Base-by-base conservation (phyloP, 2,113 vertebrate genomes). In the Todiramphus chloris region DNA sequence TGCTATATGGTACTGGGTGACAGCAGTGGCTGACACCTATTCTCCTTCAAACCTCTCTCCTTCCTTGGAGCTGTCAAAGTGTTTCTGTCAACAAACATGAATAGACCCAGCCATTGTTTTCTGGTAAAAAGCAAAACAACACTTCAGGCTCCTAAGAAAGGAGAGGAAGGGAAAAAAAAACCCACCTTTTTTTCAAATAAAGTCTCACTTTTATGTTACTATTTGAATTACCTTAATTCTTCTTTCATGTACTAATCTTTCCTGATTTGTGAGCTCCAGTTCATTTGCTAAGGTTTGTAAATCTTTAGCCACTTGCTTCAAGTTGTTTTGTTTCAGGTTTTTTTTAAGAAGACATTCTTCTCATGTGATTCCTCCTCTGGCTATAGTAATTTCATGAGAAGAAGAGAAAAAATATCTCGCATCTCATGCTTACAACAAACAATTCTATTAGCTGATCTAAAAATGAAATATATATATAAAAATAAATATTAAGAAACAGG, bases 31-130 rank as follows among this genome's bases (percentile, higher is more conserved):
- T 97, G 68, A 72, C 82, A 59, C 23, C 16, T 87, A 55, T 85
- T 92, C 77, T 68, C 72, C 85, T 78, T 87, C 91, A 76, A 94
- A 89, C 24, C 50, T 90, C 83, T 90, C 59, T 91, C 63, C 86
- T 66, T 90, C 51, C 55, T 96, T 78, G 70, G 77, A 96, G 74
- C 60, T 88, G 76, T 86, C 89, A 95, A 76, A 89, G 70, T 15
- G 63, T 31, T 95, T 97, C 93, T 96, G 91, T 92, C 97, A 97
- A 82, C 43, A 91, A 87, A 83, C 53, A 51, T 60, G 30, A 97
- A 90, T 58, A 95, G 86, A 79, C 41, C 17, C 64, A 81, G 62
- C 59, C 64, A 72, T 16, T 63, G 81, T 53, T 88, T 85, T 56
- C 87, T 56, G 69, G 55, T 93, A 79, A 93, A 90, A 81, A 75